Conservation (phyloP, 2,888 invertebrate genomes). For the Acronicta leporina region DNA sequence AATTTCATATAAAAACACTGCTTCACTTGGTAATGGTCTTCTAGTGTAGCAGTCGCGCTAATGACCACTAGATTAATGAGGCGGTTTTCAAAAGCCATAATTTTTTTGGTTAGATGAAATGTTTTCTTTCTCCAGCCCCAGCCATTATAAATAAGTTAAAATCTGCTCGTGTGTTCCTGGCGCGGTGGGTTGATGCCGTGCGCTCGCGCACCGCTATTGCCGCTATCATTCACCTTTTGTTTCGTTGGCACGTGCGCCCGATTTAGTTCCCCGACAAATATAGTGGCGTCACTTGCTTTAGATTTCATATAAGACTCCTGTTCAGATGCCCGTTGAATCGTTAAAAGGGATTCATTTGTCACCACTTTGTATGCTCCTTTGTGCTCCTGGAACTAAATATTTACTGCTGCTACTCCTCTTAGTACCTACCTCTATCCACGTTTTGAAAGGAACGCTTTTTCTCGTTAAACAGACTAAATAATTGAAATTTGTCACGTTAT, state of each 20-base stretch:
- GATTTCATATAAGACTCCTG: constrained; percentile 27
- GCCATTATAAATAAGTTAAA: not conserved
- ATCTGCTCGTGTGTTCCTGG: constrained; percentile 23
- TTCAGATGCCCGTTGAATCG: constrained; percentile 26
- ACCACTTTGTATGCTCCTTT: constrained; percentile 16
- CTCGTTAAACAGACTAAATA: too few relatives aligned
- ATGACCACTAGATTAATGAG: too few relatives aligned
- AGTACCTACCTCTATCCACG: not conserved
- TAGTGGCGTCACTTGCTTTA: constrained; percentile 29
- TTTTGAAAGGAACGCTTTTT: too few relatives aligned
- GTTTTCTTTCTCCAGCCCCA: too few relatives aligned
- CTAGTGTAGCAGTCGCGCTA: too few relatives aligned
- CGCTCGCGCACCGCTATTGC: constrained; percentile 39
- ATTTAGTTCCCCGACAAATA: constrained; percentile 43
- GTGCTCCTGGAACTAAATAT: not conserved
- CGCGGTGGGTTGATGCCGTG: constrained; percentile 21
- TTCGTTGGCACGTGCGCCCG: constrained; percentile 49
- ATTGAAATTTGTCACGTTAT: too few relatives aligned
- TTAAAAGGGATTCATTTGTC: constrained; percentile 29
- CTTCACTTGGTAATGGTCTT: too few relatives aligned
- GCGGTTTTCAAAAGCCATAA: too few relatives aligned
- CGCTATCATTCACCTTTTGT: constrained; percentile 58
- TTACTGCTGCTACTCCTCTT: not conserved
- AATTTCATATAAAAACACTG: too few relatives aligned
- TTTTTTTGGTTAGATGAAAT: too few relatives aligned